Base-by-base conservation (phyloP, 2,113 vertebrate genomes). In the Coptodon rendalli region DNA sequence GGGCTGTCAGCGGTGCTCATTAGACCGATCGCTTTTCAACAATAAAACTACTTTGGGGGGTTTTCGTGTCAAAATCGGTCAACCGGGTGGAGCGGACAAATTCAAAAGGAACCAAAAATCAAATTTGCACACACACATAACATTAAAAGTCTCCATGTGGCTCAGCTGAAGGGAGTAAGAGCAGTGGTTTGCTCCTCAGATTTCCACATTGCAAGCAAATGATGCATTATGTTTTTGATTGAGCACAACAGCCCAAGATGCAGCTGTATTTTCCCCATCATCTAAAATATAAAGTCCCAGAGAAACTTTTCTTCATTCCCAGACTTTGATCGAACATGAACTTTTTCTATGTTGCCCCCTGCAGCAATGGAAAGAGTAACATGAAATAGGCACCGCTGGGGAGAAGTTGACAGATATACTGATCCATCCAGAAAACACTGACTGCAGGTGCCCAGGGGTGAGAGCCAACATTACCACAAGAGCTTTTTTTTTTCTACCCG, bases 91-190 rank as follows among this genome's bases (percentile, higher is more conserved):
- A 50, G 43, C 0, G 16, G 9, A 50, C 10, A 19, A 31, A n/a
- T 78, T 19, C 16, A 50, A 78, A 50, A 7, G 36, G 86, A 87
- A 93, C 81, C 12, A 16, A 81, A 83, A 94, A 89, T 59, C 86
- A 53, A 86, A 86, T 87, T 81, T 90, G 43, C 31, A n/a, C 53
- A 56, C 53, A 56, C 31, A 95, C 95, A 88, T 96, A 97, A 97
- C 94, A 97, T 97, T 90, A 95, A 93, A 91, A 92, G 27, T 22
- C 10, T 61, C 3, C 29, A 78, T 76, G 36, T 80, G 61, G 73
- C 11, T 53, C 38, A 80, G 57, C 5, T 43, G 43, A 6, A 22
- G 6, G 34, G 16, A 54, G 12, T 14, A 13, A 5, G 6, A 9
- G 29, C 7, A 73, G 38, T 82, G 7, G 6, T 52, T 85, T 61